Evolutionary conservation across 2,113 vertebrate genomes (phyloP), one percentile per base, ranked within the genome.

Genomic region (Lepus americanus): DNA sequence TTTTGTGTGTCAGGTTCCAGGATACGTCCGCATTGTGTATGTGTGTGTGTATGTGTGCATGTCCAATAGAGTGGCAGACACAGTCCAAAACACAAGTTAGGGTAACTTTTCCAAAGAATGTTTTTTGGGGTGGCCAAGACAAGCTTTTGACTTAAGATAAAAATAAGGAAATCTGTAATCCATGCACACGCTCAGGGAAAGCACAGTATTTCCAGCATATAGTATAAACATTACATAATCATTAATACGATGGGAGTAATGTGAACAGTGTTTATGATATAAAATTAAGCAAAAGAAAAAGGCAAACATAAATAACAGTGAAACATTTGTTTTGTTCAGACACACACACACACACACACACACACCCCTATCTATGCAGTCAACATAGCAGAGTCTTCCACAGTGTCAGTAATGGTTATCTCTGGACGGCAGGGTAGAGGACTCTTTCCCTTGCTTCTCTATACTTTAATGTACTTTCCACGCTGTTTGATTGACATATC

Each of bases 271-370:
- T 1, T 49, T 74, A 61, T 77, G 51, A 36, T 8, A 61, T 63
- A 88, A 59, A 82, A 78, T 39, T 61, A 82, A 67, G 17, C 16
- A 39, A 86, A 84, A 82, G 74, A 20, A 80, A 82, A 79, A 94
- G 59, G 8, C 36, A 36, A 77, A 86, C 19, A 44, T 27, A 13
- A 85, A 77, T 19, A 53, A 59, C 22, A 53, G 20, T 10, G 36
- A 36, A 49, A 17, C n/a, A 31, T 74, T 63, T 85, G 22, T 22
- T 81, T 80, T 88, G 31, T 14, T 89, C 74, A 51, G 61, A 23
- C 10, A 73, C 12, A 69, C 6, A 74, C 8, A 49, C 16, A 29
- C 10, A 36, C 36, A 63, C 11, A 51, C 12, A 51, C 72, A 73
- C 44, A 70, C 20, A 55, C n/a, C 19, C 5, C 5, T 59, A 59